A percentile compares a stretch with the other conserved stretches of the same genome.
phyloP scores from a whole-genome alignment of 2,888 invertebrate genomes.

The Stenichneumon culpator region DNA sequence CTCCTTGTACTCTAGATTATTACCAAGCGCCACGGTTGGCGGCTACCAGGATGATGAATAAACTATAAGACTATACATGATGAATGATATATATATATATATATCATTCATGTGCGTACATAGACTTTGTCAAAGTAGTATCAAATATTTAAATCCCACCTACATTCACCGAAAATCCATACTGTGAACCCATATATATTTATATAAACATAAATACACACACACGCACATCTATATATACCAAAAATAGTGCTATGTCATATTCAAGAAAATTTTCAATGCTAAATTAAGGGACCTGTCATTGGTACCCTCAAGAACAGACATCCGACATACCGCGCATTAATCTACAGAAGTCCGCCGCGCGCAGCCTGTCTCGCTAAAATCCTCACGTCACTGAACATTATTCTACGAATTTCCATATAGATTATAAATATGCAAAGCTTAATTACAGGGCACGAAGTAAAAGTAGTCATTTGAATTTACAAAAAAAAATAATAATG shows the following conservation, averaged over 20 bases:
- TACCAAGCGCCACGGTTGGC: slow-evolving; percentile 23
- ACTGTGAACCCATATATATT: too few relatives aligned
- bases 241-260: background rate
- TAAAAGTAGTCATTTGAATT: slow-evolving; percentile 1
- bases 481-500: slow-evolving; percentile 4
- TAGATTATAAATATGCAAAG: slow-evolving; percentile 46
- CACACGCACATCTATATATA: background rate
- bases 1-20: slow-evolving; percentile 33
- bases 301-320: background rate
- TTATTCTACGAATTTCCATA: slow-evolving; percentile 44
- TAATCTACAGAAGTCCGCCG: background rate
- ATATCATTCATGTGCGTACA: background rate
- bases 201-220: too few relatives aligned
- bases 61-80: background rate
- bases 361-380: background rate
- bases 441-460: slow-evolving; percentile 12
- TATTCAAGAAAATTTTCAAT: background rate
- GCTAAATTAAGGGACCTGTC: background rate
- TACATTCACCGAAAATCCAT: background rate
- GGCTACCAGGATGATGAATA: slow-evolving; percentile 31
- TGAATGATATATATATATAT: too few relatives aligned
- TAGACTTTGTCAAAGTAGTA: background rate
- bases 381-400: slow-evolving; percentile 22
- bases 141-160: background rate
- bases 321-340: background rate